phyloP scores from a whole-genome alignment of 2,797 vertebrate species.

The Phataginus tricuspis region DNA sequence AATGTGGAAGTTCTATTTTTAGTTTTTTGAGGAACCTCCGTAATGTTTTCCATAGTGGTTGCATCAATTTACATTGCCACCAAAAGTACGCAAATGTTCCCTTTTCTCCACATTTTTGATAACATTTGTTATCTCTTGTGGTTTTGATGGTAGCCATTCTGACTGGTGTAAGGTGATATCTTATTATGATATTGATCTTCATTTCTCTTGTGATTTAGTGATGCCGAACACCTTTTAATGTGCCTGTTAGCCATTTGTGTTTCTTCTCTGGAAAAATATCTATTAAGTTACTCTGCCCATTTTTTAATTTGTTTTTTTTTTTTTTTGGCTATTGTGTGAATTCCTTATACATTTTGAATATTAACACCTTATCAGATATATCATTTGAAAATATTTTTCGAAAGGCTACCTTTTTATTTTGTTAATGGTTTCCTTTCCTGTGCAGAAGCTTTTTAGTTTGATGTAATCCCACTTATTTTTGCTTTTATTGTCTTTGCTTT shows the following conservation, averaged over 20 bases:
- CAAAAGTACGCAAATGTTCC: background rate
- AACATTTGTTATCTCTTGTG: background rate
- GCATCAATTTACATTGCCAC: background rate
- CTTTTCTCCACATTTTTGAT: background rate
- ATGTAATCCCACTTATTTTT: background rate
- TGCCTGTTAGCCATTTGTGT: background rate
- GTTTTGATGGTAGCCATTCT: background rate
- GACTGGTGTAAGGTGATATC: background rate
- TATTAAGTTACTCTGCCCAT: background rate
- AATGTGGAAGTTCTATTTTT: background rate
- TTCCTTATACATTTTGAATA: too few species aligned
- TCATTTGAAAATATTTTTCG: background rate
- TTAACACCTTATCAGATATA: background rate
- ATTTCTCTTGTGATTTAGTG: background rate
- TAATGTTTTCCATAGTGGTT: background rate
- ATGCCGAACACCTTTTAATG: background rate
- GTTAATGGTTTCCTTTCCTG: background rate
- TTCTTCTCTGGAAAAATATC: background rate
- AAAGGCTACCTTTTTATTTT: background rate
- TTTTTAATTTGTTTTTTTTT: background rate
- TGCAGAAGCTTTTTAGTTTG: background rate
- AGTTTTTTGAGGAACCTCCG: background rate
- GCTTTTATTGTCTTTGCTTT: background rate
- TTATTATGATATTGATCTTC: background rate
- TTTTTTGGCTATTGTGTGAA: background rate